These are phyloP conservation scores for Gymnodraco acuticeps DNA, from an alignment of 2,797 vertebrate genomes.

Conservation along the genomic window DNA sequence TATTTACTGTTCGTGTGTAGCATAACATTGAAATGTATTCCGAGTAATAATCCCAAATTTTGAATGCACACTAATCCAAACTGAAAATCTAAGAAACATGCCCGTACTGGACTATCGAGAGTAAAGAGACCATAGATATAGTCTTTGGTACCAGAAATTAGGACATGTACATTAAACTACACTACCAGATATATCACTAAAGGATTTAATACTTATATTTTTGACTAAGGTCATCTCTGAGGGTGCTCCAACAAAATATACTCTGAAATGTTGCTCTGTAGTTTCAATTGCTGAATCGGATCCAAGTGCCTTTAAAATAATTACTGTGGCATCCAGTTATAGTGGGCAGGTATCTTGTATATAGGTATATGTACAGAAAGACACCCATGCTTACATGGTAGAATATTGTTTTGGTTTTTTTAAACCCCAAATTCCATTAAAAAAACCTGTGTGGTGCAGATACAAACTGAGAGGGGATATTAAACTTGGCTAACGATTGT, in stretches of 20 bases:
- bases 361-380: too few relatives aligned
- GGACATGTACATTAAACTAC: neutral
- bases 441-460: too few relatives aligned
- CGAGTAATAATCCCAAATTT: neutral
- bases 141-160: neutral
- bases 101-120: neutral
- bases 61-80: neutral
- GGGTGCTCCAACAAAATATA: neutral
- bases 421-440: too few relatives aligned
- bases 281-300: too few relatives aligned
- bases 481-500: too few relatives aligned
- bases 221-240: neutral
- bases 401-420: too few relatives aligned
- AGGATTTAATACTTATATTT: neutral
- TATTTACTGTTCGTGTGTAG: conserved; percentile 3
- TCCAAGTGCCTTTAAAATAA: too few relatives aligned
- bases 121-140: neutral
- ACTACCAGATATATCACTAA: neutral
- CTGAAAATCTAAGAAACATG: neutral
- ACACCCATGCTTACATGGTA: too few relatives aligned
- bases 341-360: too few relatives aligned
- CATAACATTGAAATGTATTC: neutral
- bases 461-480: too few relatives aligned
- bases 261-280: too few relatives aligned
- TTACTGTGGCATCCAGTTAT: too few relatives aligned